Base-by-base conservation (phyloP, 2,113 vertebrate species). In the Macroglossus sobrinus region DNA sequence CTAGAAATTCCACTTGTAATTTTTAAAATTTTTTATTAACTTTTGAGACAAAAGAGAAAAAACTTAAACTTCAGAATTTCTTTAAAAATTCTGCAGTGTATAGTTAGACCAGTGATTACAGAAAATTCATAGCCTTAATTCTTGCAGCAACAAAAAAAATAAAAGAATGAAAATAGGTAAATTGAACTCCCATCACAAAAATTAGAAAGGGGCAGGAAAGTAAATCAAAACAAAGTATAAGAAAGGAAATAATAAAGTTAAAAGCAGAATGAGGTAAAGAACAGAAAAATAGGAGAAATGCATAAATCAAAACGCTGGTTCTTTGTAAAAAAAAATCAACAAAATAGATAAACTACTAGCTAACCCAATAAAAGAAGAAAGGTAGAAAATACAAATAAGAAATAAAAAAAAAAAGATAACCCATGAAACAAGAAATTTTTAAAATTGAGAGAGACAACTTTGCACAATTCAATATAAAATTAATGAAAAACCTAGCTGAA, bases 321-420 rank as follows among this genome's bases (percentile, higher is more conserved):
- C 35, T 84, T 57, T 47, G 33, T 80, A 7, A 45, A 59, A 79
- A 26, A 72, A 74, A 85, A 43, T 33, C 57, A 82, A 64, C 64
- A 88, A 35, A 93, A 82, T 59, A 81, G 40, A 94, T 94, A 94
- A 89, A 16, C 45, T 55, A 53, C 43, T 91, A 97, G 16, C 38
- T 69, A 80, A 84, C 18, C 35, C 24, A 90, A 69, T 57, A 90
- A 86, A 81, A 38, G 28, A 72, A 95, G 18, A 68, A 75, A 74
- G 5, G 10, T 33, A 88, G 40, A 92, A 89, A 79, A 14, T 43
- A 92, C 30, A 84, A 81, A 57, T n/a, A 64, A 66, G 18, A 79
- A 69, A 50, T 76, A 55, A 72, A 92, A 88, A 28, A 4, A 74
- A 89, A 19, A 28, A 91, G 53, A 89, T 80, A 63, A 43, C 6